Percentiles rank a stretch among this genome's conserved stretches.
phyloP scores from a whole-genome alignment of 2,888 invertebrate genomes.

The Periphyllus acericola region DNA sequence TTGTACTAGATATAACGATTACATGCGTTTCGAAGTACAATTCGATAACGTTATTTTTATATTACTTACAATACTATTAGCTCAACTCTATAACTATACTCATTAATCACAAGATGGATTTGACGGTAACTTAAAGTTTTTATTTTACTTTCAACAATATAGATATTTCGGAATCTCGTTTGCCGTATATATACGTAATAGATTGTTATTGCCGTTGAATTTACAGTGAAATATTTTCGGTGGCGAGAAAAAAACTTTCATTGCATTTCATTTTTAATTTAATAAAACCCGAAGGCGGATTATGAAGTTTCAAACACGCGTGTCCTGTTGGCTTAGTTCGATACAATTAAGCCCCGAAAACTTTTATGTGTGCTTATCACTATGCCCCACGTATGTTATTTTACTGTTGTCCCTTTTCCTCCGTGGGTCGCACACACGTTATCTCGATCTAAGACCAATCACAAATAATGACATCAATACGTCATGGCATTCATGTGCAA shows the following conservation, averaged over 20 bases:
- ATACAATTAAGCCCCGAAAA: neutral
- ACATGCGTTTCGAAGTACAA: no score
- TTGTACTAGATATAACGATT: neutral
- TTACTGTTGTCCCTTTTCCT: neutral
- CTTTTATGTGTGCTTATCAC: neutral
- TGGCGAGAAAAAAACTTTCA: neutral
- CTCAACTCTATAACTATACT: no score
- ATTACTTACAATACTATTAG: no score
- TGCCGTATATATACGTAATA: neutral
- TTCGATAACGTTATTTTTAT: no score
- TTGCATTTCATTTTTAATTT: neutral
- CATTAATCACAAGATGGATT: no score
- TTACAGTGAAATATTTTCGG: neutral
- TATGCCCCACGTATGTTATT: neutral
- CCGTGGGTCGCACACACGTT: neutral
- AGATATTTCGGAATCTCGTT: neutral
- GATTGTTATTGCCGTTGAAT: neutral
- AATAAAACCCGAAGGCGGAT: neutral
- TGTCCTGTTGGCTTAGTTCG: neutral
- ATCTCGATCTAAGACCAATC: neutral
- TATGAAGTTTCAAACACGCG: conserved; percentile 6
- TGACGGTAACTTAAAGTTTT: no score
- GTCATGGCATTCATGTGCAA: no score
- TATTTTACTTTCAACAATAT: no score
- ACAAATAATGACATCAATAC: neutral